A percentile compares a stretch with the other conserved stretches of the same genome.
Evolutionary conservation across 2,888 invertebrate species (phyloP).

Genomic region (Deroplatys truncata): DNA sequence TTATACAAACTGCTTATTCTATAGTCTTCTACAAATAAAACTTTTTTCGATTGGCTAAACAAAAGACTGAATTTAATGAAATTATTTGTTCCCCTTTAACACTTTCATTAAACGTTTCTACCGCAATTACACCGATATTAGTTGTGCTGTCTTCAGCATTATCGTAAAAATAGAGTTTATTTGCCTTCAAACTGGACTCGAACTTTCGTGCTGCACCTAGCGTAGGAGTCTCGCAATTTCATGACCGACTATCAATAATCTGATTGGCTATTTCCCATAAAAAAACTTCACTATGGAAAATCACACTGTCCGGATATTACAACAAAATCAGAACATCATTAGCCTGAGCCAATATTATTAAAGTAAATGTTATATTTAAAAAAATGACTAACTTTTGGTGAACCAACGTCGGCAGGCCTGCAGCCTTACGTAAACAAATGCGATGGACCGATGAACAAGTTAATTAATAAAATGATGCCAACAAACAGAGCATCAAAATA

Average conservation of each 20-base stretch:
- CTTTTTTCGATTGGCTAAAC: no score
- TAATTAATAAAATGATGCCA: not conserved
- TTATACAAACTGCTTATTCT: no score
- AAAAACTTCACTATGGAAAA: not conserved
- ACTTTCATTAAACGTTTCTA: no score
- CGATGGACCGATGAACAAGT: not conserved
- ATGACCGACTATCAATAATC: not conserved
- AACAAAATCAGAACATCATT: not conserved
- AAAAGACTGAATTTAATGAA: no score
- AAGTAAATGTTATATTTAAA: not conserved
- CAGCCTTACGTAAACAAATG: not conserved
- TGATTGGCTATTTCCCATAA: not conserved
- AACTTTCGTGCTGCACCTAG: no score
- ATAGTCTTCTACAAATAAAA: no score
- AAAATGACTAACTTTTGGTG: not conserved
- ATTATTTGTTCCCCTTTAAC: no score
- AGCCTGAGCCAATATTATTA: not conserved
- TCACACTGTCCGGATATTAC: not conserved
- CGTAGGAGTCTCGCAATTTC: not conserved
- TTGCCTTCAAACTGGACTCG: no score
- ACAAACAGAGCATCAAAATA: not conserved
- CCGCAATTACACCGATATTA: no score
- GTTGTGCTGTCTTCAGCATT: no score
- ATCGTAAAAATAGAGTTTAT: no score
- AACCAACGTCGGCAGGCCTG: not conserved